A percentile compares a stretch with the other conserved stretches of the same genome.
Evolutionary conservation across 2,888 invertebrate species (phyloP).

Genomic region (Sesia apiformis): DNA sequence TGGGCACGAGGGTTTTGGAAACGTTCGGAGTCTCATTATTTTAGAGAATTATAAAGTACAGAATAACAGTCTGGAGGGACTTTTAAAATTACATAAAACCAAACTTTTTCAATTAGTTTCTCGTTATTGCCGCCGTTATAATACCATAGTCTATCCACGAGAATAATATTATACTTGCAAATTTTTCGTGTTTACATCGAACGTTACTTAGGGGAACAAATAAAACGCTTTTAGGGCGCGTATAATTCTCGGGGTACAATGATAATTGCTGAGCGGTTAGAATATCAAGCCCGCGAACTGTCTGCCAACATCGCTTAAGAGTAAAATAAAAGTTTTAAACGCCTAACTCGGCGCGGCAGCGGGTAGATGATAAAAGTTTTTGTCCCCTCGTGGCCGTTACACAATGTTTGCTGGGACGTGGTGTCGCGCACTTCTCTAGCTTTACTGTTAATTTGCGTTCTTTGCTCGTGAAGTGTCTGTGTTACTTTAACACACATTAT

Average conservation of each 20-base stretch:
- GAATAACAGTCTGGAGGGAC: too few relatives aligned
- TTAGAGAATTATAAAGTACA: too few relatives aligned
- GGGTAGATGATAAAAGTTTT: conserved; percentile 45
- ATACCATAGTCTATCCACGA: not conserved
- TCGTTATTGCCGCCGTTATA: too few relatives aligned
- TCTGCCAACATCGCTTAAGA: conserved; percentile 23
- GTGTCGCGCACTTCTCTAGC: not conserved
- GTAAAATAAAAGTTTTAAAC: conserved; percentile 41
- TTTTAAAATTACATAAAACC: too few relatives aligned
- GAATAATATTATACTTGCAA: not conserved
- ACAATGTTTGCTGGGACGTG: conserved; percentile 26
- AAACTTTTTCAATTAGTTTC: too few relatives aligned
- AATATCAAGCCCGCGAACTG: conserved; percentile 13
- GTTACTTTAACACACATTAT: too few relatives aligned
- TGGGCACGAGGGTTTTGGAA: too few relatives aligned
- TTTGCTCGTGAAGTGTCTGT: too few relatives aligned
- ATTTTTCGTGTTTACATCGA: conserved; percentile 2
- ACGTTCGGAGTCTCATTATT: too few relatives aligned
- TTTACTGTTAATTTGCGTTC: too few relatives aligned
- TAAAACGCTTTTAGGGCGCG: conserved; percentile 4
- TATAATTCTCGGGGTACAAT: conserved; percentile 5
- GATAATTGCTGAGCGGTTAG: conserved; percentile 10
- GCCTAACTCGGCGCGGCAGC: conserved; percentile 18
- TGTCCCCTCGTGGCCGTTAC: conserved; percentile 24
- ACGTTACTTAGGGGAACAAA: conserved; percentile 3